Evolutionary conservation across 1,140 invertebrate genomes (phyloP), one percentile per base, ranked within the genome.

Genomic region (Dryas iulia): DNA sequence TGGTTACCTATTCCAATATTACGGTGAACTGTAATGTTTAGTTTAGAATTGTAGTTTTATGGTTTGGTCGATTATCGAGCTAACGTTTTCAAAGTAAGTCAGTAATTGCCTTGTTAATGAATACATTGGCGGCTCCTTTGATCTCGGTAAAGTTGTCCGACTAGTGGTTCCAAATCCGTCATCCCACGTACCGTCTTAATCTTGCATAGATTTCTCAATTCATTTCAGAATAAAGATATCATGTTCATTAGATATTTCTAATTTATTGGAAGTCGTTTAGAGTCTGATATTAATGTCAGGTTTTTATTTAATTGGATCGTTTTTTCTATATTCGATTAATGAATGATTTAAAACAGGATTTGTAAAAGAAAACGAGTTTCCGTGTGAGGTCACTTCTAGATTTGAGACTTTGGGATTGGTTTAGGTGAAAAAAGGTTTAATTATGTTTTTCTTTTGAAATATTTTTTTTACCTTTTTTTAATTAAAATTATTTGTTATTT

Each of bases 61-160:
- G 81, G 81, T 81, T 73, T 60, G 59, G 76, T 69, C 74, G 72
- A 73, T 79, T 76, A 58, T 30, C 53, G 59, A 72, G 71, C 76
- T 70, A 80, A 73, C 78, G 78, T 81, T 85, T 83, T 81, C 83
- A 71, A 82, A 83, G 82, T 82, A 83, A 86, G 76, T 70, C 73
- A 74, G 83, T 88, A 85, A 90, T 89, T 89, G 82, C 78, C 83
- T 87, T 87, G 86, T 90, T 89, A 87, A 87, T 84, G 79, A 87
- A 79, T 81, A 79, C 77, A 69, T 72, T 75, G 78, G 76, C 84
- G 83, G 82, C 73, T 60, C 72, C 82, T 90, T 87, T 89, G 85
- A 90, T 83, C 69, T 78, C 73, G 68, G 66, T 70, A 64, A 73
- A 84, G 78, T 83, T 77, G 85, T 83, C 70, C 72, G 76, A 84